These are phyloP conservation scores for Anthrax anthrax DNA, from an alignment of 2,888 invertebrate genomes.

Conservation along the genomic window DNA sequence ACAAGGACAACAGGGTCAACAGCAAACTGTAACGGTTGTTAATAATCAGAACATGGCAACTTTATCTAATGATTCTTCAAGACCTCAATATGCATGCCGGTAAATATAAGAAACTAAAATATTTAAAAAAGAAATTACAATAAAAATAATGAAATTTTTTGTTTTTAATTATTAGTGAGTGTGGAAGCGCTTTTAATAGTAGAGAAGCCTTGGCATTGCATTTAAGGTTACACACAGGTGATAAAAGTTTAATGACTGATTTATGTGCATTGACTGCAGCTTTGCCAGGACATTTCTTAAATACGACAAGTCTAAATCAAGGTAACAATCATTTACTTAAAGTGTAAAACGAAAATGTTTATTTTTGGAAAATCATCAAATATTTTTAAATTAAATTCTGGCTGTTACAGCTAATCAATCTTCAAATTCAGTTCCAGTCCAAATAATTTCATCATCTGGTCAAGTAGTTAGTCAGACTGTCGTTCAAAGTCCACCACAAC, in stretches of 20 bases:
- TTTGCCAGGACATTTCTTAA: constrained; percentile 50
- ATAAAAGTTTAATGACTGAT: constrained; percentile 66
- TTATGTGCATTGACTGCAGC: constrained; percentile 67
- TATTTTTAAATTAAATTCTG: constrained; percentile 15
- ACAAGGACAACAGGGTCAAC: constrained; percentile 23
- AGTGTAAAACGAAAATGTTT: neutral
- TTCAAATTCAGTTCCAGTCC: constrained; percentile 34
- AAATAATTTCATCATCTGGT: constrained; percentile 35
- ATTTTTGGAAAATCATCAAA: constrained; percentile 1
- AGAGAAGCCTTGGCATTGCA: constrained; percentile 66
- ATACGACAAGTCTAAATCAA: constrained; percentile 30
- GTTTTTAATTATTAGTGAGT: constrained; percentile 36
- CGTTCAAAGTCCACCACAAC: constrained; percentile 32
- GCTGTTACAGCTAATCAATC: constrained; percentile 32
- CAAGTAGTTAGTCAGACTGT: constrained; percentile 35
- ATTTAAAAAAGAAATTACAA: neutral
- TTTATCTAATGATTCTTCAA: constrained; percentile 28
- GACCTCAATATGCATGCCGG: constrained; percentile 35
- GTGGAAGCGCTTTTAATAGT: constrained; percentile 48
- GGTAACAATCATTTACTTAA: constrained; percentile 14
- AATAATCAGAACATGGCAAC: constrained; percentile 32
- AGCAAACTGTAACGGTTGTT: constrained; percentile 34
- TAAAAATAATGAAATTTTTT: too few species aligned
- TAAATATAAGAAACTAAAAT: constrained; percentile 14
- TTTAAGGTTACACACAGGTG: constrained; percentile 65